These are phyloP conservation scores for Anthoscopus minutus DNA, from an alignment of 2,113 vertebrate genomes.

Conservation along the genomic window DNA sequence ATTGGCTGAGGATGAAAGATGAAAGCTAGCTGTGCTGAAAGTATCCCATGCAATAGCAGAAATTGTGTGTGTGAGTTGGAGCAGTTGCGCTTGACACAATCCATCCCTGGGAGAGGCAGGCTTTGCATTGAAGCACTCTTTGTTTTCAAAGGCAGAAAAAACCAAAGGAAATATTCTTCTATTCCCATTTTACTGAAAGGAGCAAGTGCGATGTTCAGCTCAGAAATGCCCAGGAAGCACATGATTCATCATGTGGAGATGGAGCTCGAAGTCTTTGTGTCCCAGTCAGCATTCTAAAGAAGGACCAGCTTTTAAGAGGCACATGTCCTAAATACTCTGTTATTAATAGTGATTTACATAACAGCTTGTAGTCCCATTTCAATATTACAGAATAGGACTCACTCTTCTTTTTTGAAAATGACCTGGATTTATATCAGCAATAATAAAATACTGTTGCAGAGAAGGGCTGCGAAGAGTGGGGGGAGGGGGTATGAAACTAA, in stretches of 20 bases:
- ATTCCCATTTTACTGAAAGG: neutral
- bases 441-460: conserved; percentile 23
- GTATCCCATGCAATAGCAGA: neutral
- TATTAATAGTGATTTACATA: conserved; percentile 39
- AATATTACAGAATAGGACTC: neutral
- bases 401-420: neutral
- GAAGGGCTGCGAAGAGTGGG: neutral
- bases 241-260: neutral
- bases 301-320: neutral
- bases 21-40: neutral
- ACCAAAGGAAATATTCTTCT: neutral
- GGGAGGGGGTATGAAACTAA: conserved; percentile 46
- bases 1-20: neutral
- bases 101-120: neutral
- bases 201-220: neutral
- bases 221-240: neutral
- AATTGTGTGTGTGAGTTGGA: neutral
- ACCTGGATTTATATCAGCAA: conserved; percentile 6
- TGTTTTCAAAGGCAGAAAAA: neutral
- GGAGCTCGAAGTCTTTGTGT: neutral
- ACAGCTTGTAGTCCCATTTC: neutral
- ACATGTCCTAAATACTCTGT: neutral
- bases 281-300: neutral
- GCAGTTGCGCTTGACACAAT: neutral
- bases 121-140: neutral